Base-by-base conservation (phyloP, 1,140 invertebrate species). In the Dendroctonus valens region DNA sequence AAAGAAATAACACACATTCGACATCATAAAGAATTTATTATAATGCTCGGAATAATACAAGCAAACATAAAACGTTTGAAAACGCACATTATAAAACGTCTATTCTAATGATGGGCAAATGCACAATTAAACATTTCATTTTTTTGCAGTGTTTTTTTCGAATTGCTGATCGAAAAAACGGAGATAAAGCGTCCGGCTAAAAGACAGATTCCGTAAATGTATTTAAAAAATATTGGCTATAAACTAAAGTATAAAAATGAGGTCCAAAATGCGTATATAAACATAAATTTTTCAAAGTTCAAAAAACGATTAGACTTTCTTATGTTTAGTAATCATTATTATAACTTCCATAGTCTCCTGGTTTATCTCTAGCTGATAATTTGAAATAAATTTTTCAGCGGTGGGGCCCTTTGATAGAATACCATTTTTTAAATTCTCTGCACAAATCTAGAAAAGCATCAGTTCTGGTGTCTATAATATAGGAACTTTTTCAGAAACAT, bases 21-120 rank as follows among this genome's bases (percentile, higher is more conserved):
- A 59, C 64, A 59, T 59, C 64, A 58, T 66, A 59, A 66, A 59
- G 64, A 48, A 59, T 66, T 66, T 65, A 65, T 65, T 65, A 41
- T 51, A 66, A 58, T 58, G 48, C 51, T 55, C 42, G 44, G 55
- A 66, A 57, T 66, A 55, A 66, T 66, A 66, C 64, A 66, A 66
- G 64, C 64, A 58, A 66, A 66, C 54, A 52, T 51, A 53, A 52
- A 41, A 59, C 59, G 57, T 66, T 59, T 66, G 54, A 59, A 66
- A 46, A 48, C 55, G 64, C 64, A 66, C 64, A 66, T 59, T 66
- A 52, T 65, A 49, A 57, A 65, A 51, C 26, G 11, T 40, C 54
- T 66, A 66, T 53, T 66, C 54, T 58, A 52, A 49, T 55, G 41
- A 59, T 66, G 64, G 50, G 53, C 54, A 65, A 59, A 44, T 59